Base-by-base conservation (phyloP, 2,888 invertebrate species). In the Listrodromus nycthemerus region DNA sequence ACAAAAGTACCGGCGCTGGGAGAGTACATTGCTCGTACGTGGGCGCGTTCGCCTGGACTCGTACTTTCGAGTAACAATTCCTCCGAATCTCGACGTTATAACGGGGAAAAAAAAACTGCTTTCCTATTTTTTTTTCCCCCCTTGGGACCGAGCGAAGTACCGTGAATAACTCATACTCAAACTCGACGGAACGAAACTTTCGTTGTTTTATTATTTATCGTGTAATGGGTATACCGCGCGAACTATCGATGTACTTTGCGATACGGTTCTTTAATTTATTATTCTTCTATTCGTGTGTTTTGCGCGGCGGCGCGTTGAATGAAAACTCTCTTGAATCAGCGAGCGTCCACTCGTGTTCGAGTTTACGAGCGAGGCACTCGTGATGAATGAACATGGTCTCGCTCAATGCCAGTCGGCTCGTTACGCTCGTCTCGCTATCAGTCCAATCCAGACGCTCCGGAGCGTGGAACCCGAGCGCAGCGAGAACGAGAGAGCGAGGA, bases 351-450 rank as follows among this genome's bases (percentile, higher is more conserved):
- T 84, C 81, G 84, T 78, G 81, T 81, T 84, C 78, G 81, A 78
- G 83, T 78, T 81, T 84, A 84, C 84, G 81, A 84, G 77, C 73
- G 67, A 77, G 48, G 74, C 80, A 77, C 76, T 81, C 84, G 84
- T 84, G 84, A 84, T 84, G 81, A 84, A 84, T 84, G 84, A 84
- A 81, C 84, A 81, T 48, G 70, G 75, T 66, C 81, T 84, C 75
- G 78, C 81, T 84, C 84, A 84, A 84, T 84, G 83, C 83, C 80
- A 85, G 81, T 83, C 83, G 82, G 66, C 86, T 86, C 82, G 83
- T 86, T 87, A 83, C 85, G 82, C 83, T 86, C 85, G 84, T 86
- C 81, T 84, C 85, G 83, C 83, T 87, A 87, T 87, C 85, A 86
- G 84, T 84, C 78, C 76, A 82, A 86, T 86, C 84, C 85, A 77